Base-by-base conservation (phyloP, 2,797 vertebrate species). In the Squalus acanthias region DNA sequence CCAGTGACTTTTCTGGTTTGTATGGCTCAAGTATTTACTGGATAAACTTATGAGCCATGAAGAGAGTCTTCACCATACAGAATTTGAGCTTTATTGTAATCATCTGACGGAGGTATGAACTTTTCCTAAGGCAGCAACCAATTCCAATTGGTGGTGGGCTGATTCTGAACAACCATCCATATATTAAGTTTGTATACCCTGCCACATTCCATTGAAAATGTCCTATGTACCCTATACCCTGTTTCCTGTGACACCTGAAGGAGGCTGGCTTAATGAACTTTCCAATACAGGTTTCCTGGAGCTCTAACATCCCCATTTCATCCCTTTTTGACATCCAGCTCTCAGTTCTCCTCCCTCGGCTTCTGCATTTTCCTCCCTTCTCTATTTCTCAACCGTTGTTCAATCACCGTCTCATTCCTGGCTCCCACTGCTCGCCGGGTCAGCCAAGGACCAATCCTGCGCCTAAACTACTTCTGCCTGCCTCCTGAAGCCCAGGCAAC, bases 101-200 rank as follows among this genome's bases (percentile, higher is more conserved):
- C 79, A 50, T 85, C 46, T 15, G 76, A 17, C 17, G 20, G 6
- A 85, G 39, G 4, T 39, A 85, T 85, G 39, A 50, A 20, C 79
- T 74, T 85, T 85, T 85, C 15, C 2, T 46, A 46, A 20, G 79
- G 17, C 17, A 20, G 79, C 5, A 17, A 20, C 39, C 17, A 85
- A 50, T 85, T 85, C 15, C 39, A 46, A 33, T 46, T 22, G 17
- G 39, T 85, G 15, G 79, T 85, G 15, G 6, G 6, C 39, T 85
- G n/a, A 85, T 85, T 82, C 79, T 85, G 79, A 85, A 85, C 79
- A 85, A 17, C 39, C 79, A 85, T 85, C 17, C 79, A 46, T 85
- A 22, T 22, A 50, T 39, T 74, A 74, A 74, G 1, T 74, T 33
- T 46, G 76, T 82, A 82, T 46, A 1, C 20, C 39, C 15, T 46